A percentile compares a stretch with the other conserved stretches of the same genome.
Evolutionary conservation across 2,113 vertebrate species (phyloP).

Genomic region (Oostethus manadensis): DNA sequence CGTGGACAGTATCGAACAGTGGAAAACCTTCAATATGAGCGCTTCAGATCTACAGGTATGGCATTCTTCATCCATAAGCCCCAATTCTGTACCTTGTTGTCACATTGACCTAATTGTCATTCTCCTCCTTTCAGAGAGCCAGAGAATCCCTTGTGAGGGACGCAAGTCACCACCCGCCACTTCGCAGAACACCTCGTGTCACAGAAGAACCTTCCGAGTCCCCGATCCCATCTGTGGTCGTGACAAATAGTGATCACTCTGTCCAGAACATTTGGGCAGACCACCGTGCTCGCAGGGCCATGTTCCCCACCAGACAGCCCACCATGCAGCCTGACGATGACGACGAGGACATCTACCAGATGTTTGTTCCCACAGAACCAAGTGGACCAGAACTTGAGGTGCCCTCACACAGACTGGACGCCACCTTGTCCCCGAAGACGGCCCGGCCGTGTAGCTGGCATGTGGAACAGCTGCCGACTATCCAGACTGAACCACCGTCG

Average conservation of each 20-base stretch:
- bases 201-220: constrained; percentile 68
- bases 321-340: constrained; percentile 83
- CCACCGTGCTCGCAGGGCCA: constrained; percentile 83
- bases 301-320: constrained; percentile 83
- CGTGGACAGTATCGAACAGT: constrained; percentile 80
- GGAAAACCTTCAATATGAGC: constrained; percentile 74
- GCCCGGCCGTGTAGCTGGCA: constrained; percentile 93
- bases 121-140: constrained; percentile 68
- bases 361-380: constrained; percentile 83
- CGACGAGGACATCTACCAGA: constrained; percentile 91
- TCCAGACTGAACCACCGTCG: constrained; percentile 66
- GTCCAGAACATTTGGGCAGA: constrained; percentile 89
- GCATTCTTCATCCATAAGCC: background rate
- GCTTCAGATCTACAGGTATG: constrained; percentile 70
- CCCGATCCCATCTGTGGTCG: constrained; percentile 69
- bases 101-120: background rate
- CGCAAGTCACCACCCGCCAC: constrained; percentile 63
- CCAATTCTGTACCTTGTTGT: background rate
- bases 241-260: constrained; percentile 64
- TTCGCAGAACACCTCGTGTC: constrained; percentile 63
- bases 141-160: constrained; percentile 80
- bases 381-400: constrained; percentile 69
- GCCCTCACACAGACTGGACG: constrained; percentile 37
- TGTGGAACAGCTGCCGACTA: constrained; percentile 69
- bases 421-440: constrained; percentile 42